Evolutionary conservation across 2,113 vertebrate genomes (phyloP), one percentile per base, ranked within the genome.

Genomic region (Labrus mixtus): DNA sequence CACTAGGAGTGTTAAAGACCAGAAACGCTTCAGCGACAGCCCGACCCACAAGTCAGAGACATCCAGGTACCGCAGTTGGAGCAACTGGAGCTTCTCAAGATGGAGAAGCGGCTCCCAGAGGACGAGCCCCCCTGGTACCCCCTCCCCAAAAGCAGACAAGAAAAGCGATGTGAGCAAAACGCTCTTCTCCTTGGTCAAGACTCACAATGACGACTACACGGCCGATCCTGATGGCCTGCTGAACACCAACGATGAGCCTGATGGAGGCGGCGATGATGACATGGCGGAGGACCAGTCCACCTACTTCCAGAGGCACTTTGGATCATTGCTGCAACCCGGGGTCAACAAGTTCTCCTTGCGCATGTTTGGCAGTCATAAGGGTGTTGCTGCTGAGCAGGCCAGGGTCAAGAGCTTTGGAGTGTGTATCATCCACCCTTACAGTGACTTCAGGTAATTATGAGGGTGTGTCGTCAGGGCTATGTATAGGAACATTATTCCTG

Each of bases 381-480:
- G 96, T 25, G 96, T 99, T 55, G 96, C 96, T 83, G 97, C 96
- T 23, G 97, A 99, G 85, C 97, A 99, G 91, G 96, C 95, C 86
- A 94, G 97, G 94, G 96, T 98, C 91, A 97, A 95, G 89, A 96
- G 97, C 88, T 96, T 97, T 87, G 97, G 97, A 79, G 96, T 97
- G 89, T 99, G 97, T 97, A 97, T 99, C 87, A 98, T 99, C 83
- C 97, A 99, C 89, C 97, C 97, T 0, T 98, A 98, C 94, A 99
- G 97, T 80, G 96, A 98, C 88, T 99, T 99, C 95, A 98, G 97
- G 97, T 99, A 95, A 95, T n/a, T 8, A 53, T 81, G 19, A 67
- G 25, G n/a, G 12, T 16, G 29, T 33, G 3, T 33, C 41, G 9
- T 67, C 3, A 19, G 0, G 43, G 36, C 12, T 54, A 15, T 46